Base-by-base conservation (phyloP, 2,113 vertebrate species). In the Corynorhinus townsendii region DNA sequence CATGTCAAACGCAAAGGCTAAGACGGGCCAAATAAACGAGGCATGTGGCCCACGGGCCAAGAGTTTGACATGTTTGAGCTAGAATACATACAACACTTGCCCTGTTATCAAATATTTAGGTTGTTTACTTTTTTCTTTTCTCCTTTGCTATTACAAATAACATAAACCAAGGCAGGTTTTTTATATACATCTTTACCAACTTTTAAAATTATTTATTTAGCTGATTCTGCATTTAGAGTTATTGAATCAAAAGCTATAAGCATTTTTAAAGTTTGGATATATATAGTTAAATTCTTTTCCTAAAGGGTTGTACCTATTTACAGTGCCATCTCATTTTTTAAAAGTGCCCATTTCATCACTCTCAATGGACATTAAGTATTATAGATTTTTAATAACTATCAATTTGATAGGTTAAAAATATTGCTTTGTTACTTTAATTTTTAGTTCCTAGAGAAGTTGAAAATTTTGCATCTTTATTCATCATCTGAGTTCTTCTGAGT, bases 331-430 rank as follows among this genome's bases (percentile, higher is more conserved):
- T 22, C 30, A 30, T 38, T 77, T 62, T 77, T n/a, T 45, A 35
- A n/a, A 94, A 45, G 19, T 56, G 15, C 20, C 49, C 17, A 64
- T 66, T 24, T 93, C 16, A 38, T 86, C 1, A 1, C 38, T 85
- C 26, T 59, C 14, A 33, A 14, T 54, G 12, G 16, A 14, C 30
- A 56, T 1, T 38, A 11, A 68, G 5, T 38, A 75, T 43, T 66
- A 49, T 3, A 79, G 33, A 91, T 75, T 90, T 91, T 82, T 92
- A 90, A 82, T 91, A 28, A 71, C 11, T 56, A 20, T 86, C 68
- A 88, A 72, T 43, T 88, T 86, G 66, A 79, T 33, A 73, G 66
- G 72, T 92, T 76, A 96, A 94, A 49, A 88, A 85, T 33, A 71
- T 45, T 54, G 4, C 3, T 35, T 3, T 86, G 52, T 62, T 90